These are phyloP conservation scores for Drosophila pruinosa DNA, from an alignment of 1,140 invertebrate genomes.

Conservation along the genomic window DNA sequence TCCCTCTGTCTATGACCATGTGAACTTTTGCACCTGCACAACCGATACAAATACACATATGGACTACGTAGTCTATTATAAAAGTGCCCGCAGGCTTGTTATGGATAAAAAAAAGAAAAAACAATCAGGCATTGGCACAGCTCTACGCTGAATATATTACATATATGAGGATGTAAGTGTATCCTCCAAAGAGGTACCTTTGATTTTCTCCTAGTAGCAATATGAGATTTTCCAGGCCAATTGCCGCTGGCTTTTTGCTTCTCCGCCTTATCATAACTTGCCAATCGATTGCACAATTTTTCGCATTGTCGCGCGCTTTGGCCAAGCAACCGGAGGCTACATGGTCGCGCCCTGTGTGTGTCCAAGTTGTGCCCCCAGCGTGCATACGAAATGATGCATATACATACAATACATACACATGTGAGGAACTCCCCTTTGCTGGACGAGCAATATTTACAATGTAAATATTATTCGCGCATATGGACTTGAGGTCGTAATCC, in stretches of 20 bases:
- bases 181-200: constrained; percentile 9
- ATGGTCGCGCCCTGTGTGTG: constrained; percentile 67
- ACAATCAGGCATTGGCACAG: constrained; percentile 58
- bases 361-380: constrained; percentile 62
- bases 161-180: not conserved
- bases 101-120: constrained; percentile 79
- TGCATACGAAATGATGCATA: constrained; percentile 65
- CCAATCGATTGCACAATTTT: constrained; percentile 80
- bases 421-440: not conserved
- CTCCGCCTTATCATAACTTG: not conserved
- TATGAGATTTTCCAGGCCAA: not conserved
- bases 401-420: constrained; percentile 16
- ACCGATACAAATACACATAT: constrained; percentile 27
- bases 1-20: constrained; percentile 20
- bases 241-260: not conserved
- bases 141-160: not conserved
- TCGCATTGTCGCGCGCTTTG: constrained; percentile 73
- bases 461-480: constrained; percentile 76
- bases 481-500: constrained; percentile 75
- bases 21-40: constrained; percentile 69
- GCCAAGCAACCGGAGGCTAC: constrained; percentile 71
- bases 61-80: constrained; percentile 57
- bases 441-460: constrained; percentile 62
- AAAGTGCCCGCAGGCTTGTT: constrained; percentile 65
- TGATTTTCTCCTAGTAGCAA: constrained; percentile 30